phyloP scores from a whole-genome alignment of 1,140 invertebrate genomes.

The Odontomachus brunneus region DNA sequence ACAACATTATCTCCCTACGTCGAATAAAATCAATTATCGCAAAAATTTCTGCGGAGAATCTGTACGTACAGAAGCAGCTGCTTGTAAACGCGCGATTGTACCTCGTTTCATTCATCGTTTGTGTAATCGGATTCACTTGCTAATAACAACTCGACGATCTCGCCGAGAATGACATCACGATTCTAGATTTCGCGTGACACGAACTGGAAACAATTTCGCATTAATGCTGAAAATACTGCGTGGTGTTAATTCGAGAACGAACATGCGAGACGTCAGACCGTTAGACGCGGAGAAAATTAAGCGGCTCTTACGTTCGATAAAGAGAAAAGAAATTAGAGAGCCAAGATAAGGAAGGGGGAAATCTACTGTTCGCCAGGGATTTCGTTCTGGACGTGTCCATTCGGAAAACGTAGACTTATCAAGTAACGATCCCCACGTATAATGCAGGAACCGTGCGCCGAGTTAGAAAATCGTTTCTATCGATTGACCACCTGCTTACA shows the following conservation, averaged over 20 bases:
- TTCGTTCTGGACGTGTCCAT: slow-evolving; percentile 43
- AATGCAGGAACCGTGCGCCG: slow-evolving; percentile 36
- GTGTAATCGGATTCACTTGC: slow-evolving; percentile 2
- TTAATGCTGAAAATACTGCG: neutral
- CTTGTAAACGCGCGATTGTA: neutral
- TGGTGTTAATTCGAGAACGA: neutral
- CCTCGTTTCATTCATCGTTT: neutral
- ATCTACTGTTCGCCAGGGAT: slow-evolving; percentile 22
- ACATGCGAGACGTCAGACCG: slow-evolving; percentile 5
- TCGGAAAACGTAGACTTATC: slow-evolving; percentile 38
- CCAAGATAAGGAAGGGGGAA: slow-evolving; percentile 13
- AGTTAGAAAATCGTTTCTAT: slow-evolving; percentile 74
- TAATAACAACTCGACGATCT: neutral
- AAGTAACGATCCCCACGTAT: slow-evolving; percentile 53
- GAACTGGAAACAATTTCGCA: slow-evolving; percentile 1
- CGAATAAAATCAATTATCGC: neutral
- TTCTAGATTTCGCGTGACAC: neutral
- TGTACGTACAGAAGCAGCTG: neutral
- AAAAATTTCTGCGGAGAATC: neutral
- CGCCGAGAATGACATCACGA: neutral
- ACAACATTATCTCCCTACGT: too few relatives aligned
- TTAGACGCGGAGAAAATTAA: slow-evolving; percentile 41
- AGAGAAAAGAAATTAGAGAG: slow-evolving; percentile 32
- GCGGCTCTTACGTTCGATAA: slow-evolving; percentile 10
- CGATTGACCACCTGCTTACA: slow-evolving; percentile 59